Percentiles rank a stretch among this genome's conserved stretches.
phyloP scores from a whole-genome alignment of 2,113 vertebrate genomes.

The Dromas ardeola region DNA sequence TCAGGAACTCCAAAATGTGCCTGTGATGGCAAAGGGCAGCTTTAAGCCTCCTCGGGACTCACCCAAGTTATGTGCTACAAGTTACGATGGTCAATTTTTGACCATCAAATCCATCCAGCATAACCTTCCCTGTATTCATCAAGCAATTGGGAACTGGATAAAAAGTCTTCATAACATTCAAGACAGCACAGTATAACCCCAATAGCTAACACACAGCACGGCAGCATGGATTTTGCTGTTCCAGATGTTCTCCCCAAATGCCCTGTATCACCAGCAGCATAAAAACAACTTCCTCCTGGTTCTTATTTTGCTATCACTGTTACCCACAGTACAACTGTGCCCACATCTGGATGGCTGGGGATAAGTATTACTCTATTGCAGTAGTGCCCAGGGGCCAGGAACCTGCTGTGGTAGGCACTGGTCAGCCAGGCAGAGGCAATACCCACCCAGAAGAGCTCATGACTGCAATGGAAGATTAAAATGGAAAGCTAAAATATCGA shows the following conservation, averaged over 20 bases:
- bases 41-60: neutral
- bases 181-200: rapidly evolving
- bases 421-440: neutral
- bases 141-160: neutral
- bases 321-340: rapidly evolving
- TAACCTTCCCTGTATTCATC: neutral
- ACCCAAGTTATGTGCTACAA: neutral
- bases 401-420: neutral
- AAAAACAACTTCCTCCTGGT: neutral
- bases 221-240: neutral
- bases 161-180: neutral
- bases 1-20: neutral
- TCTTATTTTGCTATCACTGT: neutral
- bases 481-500: neutral
- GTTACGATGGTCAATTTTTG: neutral
- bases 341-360: neutral
- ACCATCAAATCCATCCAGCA: neutral
- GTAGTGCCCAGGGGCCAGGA: neutral
- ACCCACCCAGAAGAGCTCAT: neutral
- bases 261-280: neutral
- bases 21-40: neutral
- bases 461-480: neutral
- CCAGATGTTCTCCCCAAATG: neutral
- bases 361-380: neutral
- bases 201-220: neutral